Conservation (phyloP, 2,797 vertebrate genomes). For the Siniperca obscura region DNA sequence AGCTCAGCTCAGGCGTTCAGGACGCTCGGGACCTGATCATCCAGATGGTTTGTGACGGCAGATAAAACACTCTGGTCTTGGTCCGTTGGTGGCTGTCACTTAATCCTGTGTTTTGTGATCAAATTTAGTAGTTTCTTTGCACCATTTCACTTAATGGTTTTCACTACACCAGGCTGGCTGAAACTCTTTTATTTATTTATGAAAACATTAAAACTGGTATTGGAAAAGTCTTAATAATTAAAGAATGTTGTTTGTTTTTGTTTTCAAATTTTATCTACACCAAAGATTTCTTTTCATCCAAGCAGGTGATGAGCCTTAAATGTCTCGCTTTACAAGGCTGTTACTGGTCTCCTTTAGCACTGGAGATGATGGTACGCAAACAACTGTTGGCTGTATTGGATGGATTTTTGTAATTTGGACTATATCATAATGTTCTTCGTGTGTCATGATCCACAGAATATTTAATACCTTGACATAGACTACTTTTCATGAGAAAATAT, state of each 20-base stretch:
- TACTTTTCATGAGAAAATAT: neutral
- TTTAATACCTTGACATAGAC: neutral
- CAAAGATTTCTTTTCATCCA: constrained; percentile 13
- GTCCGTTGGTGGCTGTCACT: rapidly evolving
- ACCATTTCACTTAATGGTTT: constrained; percentile 20
- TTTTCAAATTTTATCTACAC: neutral
- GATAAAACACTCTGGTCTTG: constrained; percentile 60
- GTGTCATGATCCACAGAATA: neutral
- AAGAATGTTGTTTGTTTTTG: too few relatives aligned
- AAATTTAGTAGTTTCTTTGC: neutral
- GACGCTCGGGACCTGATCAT: constrained; percentile 91
- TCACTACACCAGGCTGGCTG: neutral
- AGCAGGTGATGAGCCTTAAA: neutral
- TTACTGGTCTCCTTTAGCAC: neutral
- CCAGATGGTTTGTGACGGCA: constrained; percentile 84
- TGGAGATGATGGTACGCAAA: neutral
- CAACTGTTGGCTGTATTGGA: neutral
- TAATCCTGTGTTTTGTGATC: neutral
- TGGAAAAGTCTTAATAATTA: too few relatives aligned
- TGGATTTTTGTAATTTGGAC: neutral
- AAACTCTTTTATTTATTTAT: constrained; percentile 31
- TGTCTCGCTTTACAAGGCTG: neutral
- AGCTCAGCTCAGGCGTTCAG: constrained; percentile 84
- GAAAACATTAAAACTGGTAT: neutral
- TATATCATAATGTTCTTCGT: neutral